Base-by-base conservation (phyloP, 2,797 vertebrate species). In the Peromyscus aztecus region DNA sequence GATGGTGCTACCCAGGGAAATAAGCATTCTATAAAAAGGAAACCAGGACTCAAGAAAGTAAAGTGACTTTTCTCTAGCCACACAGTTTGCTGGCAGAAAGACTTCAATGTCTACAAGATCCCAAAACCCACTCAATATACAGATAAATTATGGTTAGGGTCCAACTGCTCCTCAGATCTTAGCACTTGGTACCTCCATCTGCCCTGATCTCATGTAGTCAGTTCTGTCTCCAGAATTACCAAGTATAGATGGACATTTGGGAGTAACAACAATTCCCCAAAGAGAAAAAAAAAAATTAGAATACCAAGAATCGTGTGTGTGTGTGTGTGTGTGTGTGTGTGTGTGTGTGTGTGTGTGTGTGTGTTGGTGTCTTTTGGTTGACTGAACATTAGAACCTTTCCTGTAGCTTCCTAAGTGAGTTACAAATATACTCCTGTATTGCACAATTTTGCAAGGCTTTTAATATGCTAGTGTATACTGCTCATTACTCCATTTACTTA, bases 21-120 rank as follows among this genome's bases (percentile, higher is more conserved):
- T 61, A 90, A 88, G 23, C 34, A 67, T 63, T 55, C 89, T 63
- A 80, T n/a, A 94, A 55, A 59, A 91, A 93, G 71, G 49, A 93
- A 94, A 67, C 37, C n/a, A 84, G 37, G 37, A 16, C 34, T 78
- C 86, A 82, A 65, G 23, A 87, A 80, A 46, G 29, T 29, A 34
- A 71, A 84, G 49, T 61, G 27, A 63, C 49, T 84, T 93, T 27
- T 89, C 31, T 24, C 57, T 89, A 37, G 57, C 10, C 10, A 89
- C 75, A 57, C 24, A 85, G 59, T 43, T 87, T 65, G 27, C 9
- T 57, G 23, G 14, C 12, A 37, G 67, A n/a, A 63, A 90, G 67
- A 63, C 37, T 57, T 81, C 71, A 55, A 31, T 24, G 63, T 65
- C 61, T 55, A 71, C 27, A 43, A 24, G 90, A 37, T 69, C 67